These are phyloP conservation scores for Scaptodrosophila lebanonensis DNA, from an alignment of 1,140 invertebrate genomes.

Conservation along the genomic window DNA sequence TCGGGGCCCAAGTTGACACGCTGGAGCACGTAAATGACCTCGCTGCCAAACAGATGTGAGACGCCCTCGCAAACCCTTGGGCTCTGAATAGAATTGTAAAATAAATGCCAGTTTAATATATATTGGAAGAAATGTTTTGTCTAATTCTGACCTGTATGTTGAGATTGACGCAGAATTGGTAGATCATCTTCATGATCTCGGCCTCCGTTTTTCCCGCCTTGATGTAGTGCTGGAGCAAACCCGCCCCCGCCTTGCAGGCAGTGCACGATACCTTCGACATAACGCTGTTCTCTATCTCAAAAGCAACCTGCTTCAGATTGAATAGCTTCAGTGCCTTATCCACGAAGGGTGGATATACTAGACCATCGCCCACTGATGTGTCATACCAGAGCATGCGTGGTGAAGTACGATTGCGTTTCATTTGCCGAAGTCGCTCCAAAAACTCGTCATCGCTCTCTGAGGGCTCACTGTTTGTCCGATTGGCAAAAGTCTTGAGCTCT, in stretches of 20 bases:
- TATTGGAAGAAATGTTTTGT: too few species aligned
- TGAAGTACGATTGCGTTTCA: slow-evolving; percentile 77
- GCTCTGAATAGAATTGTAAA: too few species aligned
- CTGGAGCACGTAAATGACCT: slow-evolving; percentile 89
- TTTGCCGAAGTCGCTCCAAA: slow-evolving; percentile 78
- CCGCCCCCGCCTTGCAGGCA: slow-evolving; percentile 92
- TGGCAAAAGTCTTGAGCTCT: slow-evolving; percentile 69
- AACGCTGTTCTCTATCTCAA: slow-evolving; percentile 91
- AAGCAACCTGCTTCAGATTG: slow-evolving; percentile 89
- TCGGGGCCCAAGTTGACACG: slow-evolving; percentile 87
- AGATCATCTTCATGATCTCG: slow-evolving; percentile 90
- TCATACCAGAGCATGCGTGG: slow-evolving; percentile 84
- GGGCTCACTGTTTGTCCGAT: slow-evolving; percentile 78
- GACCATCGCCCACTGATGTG: slow-evolving; percentile 81
- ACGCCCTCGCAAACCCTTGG: slow-evolving; percentile 91
- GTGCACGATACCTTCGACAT: slow-evolving; percentile 95
- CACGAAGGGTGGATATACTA: slow-evolving; percentile 86
- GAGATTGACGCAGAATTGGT: slow-evolving; percentile 89
- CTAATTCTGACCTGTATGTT: too few species aligned
- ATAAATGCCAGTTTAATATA: too few species aligned
- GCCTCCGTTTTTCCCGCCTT: slow-evolving; percentile 87
- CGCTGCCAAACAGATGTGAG: slow-evolving; percentile 88
- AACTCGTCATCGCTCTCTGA: slow-evolving; percentile 78
- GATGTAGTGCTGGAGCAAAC: slow-evolving; percentile 91
- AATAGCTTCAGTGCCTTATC: slow-evolving; percentile 89